Evolutionary conservation across 2,888 invertebrate species (phyloP), one percentile per base, ranked within the genome.

Genomic region (Morpho achilles): DNA sequence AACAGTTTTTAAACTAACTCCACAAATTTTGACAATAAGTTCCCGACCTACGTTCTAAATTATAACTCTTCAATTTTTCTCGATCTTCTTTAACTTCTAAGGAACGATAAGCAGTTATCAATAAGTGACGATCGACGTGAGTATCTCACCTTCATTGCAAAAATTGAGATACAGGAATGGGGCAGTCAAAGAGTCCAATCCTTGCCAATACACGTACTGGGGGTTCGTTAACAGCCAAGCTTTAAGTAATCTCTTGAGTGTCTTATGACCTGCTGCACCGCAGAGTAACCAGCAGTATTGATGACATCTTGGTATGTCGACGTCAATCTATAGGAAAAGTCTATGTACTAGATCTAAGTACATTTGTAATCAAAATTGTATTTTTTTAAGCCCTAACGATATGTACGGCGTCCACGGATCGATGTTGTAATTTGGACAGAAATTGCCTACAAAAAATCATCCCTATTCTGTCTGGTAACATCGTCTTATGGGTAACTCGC

Each of bases 191-290:
- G 99, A 99, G 86, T 99, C 99, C 58, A 99, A 88, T 0, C 99
- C 99, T 88, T 99, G 99, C 99, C 99, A 99, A 84, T 99, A 99
- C 1, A 99, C 99, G 74, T 99, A 99, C 74, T 98, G 95, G 0
- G 96, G 95, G 90, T 99, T 97, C 60, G 96, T 95, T 8, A 96
- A 93, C 3, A 99, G 95, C 99, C 99, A 99, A 0, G 99, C 98
- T 84, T 99, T 99, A 1, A 99, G 90, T 60, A 99, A 92, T 51
- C 98, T 92, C 80, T 98, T 97, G 62, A 99, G 92, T 75, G 98
- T 97, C 56, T 92, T 92, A 77, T 99, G 99, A 0, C 98, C 99
- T 56, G 96, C 95, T 0, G 96, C 94, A 0, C 99, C 99, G 8
- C 99, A 97, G 10, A 99, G 91, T 60, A 99, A 88, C 90, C 99